Conservation (phyloP, 2,888 invertebrate species). For the Chymomyza procnemis region DNA sequence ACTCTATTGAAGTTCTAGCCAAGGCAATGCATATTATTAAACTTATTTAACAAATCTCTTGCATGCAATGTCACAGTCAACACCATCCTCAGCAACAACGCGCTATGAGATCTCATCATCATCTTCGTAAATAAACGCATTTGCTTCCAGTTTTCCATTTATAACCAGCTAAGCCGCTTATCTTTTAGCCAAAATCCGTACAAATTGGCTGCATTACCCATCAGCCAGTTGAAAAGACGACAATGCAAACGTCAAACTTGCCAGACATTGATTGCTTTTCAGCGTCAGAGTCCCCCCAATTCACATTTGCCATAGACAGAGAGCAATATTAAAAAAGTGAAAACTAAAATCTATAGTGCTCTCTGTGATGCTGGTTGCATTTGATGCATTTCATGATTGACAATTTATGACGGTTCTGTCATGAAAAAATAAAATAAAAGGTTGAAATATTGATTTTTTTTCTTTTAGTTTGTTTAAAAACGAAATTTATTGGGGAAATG, state of each 20-base stretch:
- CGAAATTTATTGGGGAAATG: neutral
- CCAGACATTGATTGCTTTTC: slow-evolving; percentile 57
- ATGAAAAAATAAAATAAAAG: neutral
- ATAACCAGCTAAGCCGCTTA: slow-evolving; percentile 68
- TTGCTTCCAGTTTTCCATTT: slow-evolving; percentile 67
- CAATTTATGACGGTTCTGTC: neutral
- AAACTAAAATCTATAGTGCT: neutral
- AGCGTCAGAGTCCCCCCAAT: neutral
- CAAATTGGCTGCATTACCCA: slow-evolving; percentile 58
- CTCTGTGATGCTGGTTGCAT: neutral
- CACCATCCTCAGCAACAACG: slow-evolving; percentile 12
- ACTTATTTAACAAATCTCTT: slow-evolving; percentile 66
- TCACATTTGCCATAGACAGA: neutral
- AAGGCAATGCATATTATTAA: slow-evolving; percentile 66
- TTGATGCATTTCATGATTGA: neutral
- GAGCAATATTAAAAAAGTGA: neutral
- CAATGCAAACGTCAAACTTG: slow-evolving; percentile 64
- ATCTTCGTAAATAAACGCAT: slow-evolving; percentile 58
- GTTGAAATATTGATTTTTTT: neutral
- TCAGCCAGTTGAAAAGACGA: slow-evolving; percentile 18
- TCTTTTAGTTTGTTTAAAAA: neutral
- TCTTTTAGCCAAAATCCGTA: slow-evolving; percentile 58
- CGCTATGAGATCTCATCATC: slow-evolving; percentile 2
- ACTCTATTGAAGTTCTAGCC: neutral
- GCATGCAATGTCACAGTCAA: slow-evolving; percentile 61